These are phyloP conservation scores for Diadema setosum DNA, from an alignment of 35 echinoderm and acorn worm species.

Conservation along the genomic window DNA sequence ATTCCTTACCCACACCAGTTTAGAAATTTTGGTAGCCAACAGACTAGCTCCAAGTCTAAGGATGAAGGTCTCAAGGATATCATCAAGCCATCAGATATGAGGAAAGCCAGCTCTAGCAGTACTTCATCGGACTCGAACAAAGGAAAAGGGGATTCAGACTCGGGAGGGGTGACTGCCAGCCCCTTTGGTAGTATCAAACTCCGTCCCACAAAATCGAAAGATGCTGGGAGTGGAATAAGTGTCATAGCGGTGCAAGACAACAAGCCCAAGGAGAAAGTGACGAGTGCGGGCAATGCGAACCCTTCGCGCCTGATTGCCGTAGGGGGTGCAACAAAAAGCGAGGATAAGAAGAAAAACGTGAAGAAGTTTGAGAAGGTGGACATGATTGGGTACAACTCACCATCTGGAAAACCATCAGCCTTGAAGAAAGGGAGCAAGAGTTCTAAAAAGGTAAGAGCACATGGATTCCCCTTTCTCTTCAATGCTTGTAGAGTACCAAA, in stretches of 20 bases:
- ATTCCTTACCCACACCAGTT: slow-evolving; percentile 58
- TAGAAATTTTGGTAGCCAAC: background rate
- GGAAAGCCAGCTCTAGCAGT: no score
- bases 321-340: background rate
- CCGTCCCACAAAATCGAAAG: background rate
- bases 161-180: no score
- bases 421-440: background rate
- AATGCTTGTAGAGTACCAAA: no score
- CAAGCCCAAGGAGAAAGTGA: background rate
- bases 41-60: background rate
- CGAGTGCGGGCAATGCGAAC: background rate
- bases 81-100: background rate
- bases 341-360: slow-evolving; percentile 34
- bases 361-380: slow-evolving; percentile 45
- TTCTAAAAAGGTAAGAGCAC: slow-evolving; percentile 26
- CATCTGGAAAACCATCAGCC: slow-evolving; percentile 51
- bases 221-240: background rate
- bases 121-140: no score
- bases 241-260: background rate
- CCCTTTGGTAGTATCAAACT: background rate
- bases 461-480: no score
- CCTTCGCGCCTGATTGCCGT: background rate
- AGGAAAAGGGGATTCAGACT: no score
- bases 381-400: slow-evolving; percentile 57
- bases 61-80: background rate